Evolutionary conservation across 1,140 invertebrate genomes (phyloP).

Genomic region (Hesperophylax magnus): DNA sequence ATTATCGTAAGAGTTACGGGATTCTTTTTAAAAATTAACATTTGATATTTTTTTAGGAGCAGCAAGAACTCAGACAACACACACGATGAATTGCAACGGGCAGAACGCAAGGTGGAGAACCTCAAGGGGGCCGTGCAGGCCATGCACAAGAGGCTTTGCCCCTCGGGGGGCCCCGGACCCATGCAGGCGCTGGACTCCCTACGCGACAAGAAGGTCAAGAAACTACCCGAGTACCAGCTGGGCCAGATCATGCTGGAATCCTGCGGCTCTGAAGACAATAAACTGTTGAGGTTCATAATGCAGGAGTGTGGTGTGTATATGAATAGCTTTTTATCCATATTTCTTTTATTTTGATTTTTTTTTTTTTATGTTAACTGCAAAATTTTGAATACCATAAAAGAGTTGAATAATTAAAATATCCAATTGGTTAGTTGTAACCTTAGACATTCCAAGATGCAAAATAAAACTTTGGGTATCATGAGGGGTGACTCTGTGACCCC

Average conservation of each 20-base stretch:
- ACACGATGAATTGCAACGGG: conserved; percentile 88
- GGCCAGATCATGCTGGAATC: conserved; percentile 72
- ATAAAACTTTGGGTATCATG: no score
- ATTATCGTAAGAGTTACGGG: no score
- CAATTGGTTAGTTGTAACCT: no score
- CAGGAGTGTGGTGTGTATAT: conserved; percentile 70
- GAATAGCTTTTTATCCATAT: neutral
- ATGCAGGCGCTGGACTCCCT: conserved; percentile 71
- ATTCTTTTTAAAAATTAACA: no score
- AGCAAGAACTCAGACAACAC: conserved; percentile 84
- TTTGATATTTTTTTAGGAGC: no score
- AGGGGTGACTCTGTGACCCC: no score
- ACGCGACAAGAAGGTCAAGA: conserved; percentile 82
- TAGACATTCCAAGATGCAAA: no score
- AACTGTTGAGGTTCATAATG: conserved; percentile 72
- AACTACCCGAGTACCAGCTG: conserved; percentile 72
- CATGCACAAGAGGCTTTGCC: conserved; percentile 75
- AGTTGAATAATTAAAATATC: no score
- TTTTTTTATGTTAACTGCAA: no score
- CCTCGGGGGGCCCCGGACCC: conserved; percentile 70
- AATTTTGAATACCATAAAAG: conserved; percentile 7
- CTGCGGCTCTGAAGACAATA: conserved; percentile 70
- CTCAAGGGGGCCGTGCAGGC: conserved; percentile 81
- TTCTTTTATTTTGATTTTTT: no score
- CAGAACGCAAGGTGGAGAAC: conserved; percentile 90